Percentiles rank a stretch among this genome's conserved stretches.
Evolutionary conservation across 2,888 invertebrate species (phyloP).

Genomic region (Monochamus alternatus): DNA sequence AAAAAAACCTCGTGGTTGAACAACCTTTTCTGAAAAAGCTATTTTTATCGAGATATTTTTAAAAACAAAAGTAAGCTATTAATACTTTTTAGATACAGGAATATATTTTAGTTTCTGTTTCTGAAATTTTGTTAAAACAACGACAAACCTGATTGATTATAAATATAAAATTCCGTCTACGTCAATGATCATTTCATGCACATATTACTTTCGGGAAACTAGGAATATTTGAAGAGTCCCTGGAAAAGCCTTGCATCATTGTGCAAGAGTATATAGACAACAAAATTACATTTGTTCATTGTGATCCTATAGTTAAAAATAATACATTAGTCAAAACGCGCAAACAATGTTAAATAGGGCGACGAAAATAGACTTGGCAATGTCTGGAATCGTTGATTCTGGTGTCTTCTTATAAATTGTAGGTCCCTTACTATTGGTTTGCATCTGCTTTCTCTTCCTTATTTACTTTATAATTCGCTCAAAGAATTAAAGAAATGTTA

Average conservation of each 20-base stretch:
- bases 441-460: constrained; percentile 12
- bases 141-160: not conserved
- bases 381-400: constrained; percentile 46
- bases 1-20: constrained; percentile 5
- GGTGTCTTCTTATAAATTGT: constrained; percentile 40
- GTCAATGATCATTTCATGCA: not conserved
- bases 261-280: constrained; percentile 3
- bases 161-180: not conserved
- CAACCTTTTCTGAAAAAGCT: constrained; percentile 2
- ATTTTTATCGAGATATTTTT: constrained; percentile 19
- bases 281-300: constrained; percentile 33
- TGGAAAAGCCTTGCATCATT: not conserved
- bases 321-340: constrained; percentile 65
- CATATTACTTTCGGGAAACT: not conserved
- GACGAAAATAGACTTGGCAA: constrained; percentile 68
- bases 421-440: constrained; percentile 15
- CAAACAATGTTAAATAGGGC: constrained; percentile 67
- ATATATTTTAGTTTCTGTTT: not conserved
- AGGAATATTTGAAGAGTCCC: not conserved
- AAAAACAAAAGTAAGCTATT: constrained; percentile 16
- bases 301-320: constrained; percentile 63
- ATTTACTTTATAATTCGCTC: not conserved
- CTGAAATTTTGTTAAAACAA: not conserved
- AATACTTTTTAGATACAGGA: not conserved
- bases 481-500: not conserved